Evolutionary conservation across 2,797 vertebrate species (phyloP).

Genomic region (Odontamblyopus lacepedii): DNA sequence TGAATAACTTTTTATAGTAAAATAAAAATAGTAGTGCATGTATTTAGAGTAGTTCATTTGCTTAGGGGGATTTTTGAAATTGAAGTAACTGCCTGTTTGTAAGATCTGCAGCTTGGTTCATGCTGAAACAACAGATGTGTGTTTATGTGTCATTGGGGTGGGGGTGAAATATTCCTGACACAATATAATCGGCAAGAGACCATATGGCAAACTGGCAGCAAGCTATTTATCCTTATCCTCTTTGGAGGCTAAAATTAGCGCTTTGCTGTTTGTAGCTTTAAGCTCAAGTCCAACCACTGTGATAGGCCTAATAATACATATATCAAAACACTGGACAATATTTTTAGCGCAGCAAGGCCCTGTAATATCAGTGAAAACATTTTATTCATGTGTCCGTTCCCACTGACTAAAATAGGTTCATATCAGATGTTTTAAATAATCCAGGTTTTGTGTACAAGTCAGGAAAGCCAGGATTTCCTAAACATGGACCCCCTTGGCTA

Average conservation of each 20-base stretch:
- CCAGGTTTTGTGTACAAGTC: conserved; percentile 51
- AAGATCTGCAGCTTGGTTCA: conserved; percentile 44
- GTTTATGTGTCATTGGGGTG: conserved; percentile 26
- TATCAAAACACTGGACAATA: conserved; percentile 21
- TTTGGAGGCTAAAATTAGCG: conserved; percentile 98
- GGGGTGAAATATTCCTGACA: conserved; percentile 83
- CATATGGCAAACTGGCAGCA: conserved; percentile 94
- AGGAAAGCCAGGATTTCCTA: conserved; percentile 75
- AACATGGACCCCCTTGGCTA: conserved; percentile 66
- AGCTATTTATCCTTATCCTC: conserved; percentile 98
- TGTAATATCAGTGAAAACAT: background rate
- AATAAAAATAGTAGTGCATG: background rate
- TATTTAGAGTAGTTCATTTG: background rate
- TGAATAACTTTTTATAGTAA: background rate
- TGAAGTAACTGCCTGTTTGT: background rate
- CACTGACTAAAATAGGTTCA: conserved; percentile 27
- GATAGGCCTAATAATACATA: conserved; percentile 80
- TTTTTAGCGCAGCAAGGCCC: conserved; percentile 8
- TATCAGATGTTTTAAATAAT: conserved; percentile 36
- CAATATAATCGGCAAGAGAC: conserved; percentile 88
- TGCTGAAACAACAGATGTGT: conserved; percentile 75
- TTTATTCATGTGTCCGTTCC: conserved; percentile 14
- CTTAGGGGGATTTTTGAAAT: background rate
- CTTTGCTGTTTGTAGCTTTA: conserved; percentile 85
- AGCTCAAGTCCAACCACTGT: conserved; percentile 81